Percentiles rank a stretch among this genome's conserved stretches.
These are phyloP conservation scores for Lepus timidus DNA, from an alignment of 2,113 vertebrate genomes.

Conservation along the genomic window DNA sequence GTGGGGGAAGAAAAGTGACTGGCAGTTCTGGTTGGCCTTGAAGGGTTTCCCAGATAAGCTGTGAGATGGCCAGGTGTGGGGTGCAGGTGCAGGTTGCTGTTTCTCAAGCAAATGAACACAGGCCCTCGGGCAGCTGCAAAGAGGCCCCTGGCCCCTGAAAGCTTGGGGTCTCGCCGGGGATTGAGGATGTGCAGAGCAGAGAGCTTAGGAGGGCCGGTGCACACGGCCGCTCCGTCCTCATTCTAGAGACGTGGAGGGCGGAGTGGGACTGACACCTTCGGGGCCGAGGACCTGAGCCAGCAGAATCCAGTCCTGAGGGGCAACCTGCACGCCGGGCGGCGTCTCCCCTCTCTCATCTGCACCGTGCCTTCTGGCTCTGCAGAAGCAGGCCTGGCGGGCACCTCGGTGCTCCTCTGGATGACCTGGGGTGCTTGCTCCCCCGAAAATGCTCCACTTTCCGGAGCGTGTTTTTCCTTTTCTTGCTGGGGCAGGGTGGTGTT, in stretches of 20 bases:
- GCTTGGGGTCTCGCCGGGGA: background rate
- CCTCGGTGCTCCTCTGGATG: background rate
- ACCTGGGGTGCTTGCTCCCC: background rate
- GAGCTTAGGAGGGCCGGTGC: background rate
- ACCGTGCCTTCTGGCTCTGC: background rate
- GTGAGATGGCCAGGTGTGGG: background rate
- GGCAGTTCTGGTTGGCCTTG: background rate
- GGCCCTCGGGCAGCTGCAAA: background rate
- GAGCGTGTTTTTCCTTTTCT: background rate
- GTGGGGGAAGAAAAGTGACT: background rate
- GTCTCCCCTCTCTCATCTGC: background rate
- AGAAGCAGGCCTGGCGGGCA: background rate
- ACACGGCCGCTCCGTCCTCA: background rate
- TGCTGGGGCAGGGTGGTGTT: background rate
- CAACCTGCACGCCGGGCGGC: rapidly evolving
- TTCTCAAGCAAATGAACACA: background rate
- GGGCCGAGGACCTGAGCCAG: background rate
- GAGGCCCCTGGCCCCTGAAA: background rate
- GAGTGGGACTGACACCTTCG: background rate
- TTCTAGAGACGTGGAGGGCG: background rate
- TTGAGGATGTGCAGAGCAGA: background rate
- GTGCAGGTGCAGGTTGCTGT: background rate
- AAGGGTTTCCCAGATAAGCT: background rate
- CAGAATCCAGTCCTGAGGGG: background rate
- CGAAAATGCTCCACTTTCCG: background rate